These are phyloP conservation scores for Sebastes dallii DNA, from an alignment of 2,797 vertebrate genomes.

Conservation along the genomic window DNA sequence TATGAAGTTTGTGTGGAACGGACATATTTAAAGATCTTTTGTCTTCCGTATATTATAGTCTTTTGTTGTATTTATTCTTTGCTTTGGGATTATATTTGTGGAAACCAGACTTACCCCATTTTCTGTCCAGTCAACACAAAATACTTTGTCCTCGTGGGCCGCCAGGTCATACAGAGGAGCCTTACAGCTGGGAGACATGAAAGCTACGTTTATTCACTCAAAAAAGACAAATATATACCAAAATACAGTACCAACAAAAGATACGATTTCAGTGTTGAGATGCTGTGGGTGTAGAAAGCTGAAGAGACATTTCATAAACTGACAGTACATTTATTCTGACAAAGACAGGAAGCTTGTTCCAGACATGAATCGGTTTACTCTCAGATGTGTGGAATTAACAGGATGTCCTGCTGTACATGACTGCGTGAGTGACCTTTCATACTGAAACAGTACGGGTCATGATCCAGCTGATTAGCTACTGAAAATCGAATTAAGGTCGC, in stretches of 20 bases:
- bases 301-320: background rate
- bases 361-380: background rate
- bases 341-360: slow-evolving; percentile 30
- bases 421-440: background rate
- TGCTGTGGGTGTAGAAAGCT: background rate
- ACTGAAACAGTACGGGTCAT: background rate
- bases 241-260: background rate
- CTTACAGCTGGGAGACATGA: slow-evolving; percentile 86
- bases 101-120: slow-evolving; percentile 85
- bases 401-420: slow-evolving; percentile 32
- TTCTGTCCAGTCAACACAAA: slow-evolving; percentile 97
- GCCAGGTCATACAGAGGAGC: slow-evolving; percentile 95
- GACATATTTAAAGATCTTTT: too few relatives aligned
- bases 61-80: too few relatives aligned
- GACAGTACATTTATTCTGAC: background rate
- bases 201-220: background rate
- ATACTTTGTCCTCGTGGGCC: slow-evolving; percentile 96
- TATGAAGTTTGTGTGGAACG: too few relatives aligned
- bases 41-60: too few relatives aligned
- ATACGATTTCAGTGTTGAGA: too few relatives aligned
- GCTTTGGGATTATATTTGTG: background rate
- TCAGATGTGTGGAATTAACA: background rate
- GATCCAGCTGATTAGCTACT: background rate
- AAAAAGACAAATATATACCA: background rate
- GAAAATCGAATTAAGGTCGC: background rate